A percentile compares a stretch with the other conserved stretches of the same genome.
Conservation (phyloP, 2,113 vertebrate genomes). For the Alaudala cheleensis region DNA sequence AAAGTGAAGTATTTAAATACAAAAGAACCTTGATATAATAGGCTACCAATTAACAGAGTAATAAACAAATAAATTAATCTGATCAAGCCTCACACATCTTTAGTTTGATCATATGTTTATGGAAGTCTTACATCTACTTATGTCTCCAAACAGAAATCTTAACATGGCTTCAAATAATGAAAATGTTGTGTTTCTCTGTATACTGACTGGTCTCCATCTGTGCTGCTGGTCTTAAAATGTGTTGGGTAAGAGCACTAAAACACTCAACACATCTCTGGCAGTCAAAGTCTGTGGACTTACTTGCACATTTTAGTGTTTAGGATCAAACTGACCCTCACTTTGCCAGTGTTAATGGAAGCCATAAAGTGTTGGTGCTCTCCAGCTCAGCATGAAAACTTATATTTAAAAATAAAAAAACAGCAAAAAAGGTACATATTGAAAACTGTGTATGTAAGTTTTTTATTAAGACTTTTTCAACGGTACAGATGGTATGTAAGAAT, state of each 20-base stretch:
- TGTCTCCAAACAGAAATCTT: constrained; percentile 6
- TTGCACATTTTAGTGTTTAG: constrained; percentile 11
- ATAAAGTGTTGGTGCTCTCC: constrained; percentile 14
- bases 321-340: constrained; percentile 8
- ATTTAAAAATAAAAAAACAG: neutral
- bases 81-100: neutral
- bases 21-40: neutral
- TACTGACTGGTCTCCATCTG: constrained; percentile 48
- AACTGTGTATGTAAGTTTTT: constrained; percentile 48
- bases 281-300: constrained; percentile 9
- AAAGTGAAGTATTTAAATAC: neutral
- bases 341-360: constrained; percentile 45
- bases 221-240: constrained; percentile 53
- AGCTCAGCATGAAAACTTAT: constrained; percentile 5
- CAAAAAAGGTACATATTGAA: constrained; percentile 13
- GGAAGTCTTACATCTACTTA: neutral
- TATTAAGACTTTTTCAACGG: constrained; percentile 33
- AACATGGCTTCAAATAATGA: constrained; percentile 7
- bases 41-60: neutral
- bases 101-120: neutral
- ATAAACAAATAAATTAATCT: neutral
- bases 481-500: constrained; percentile 59
- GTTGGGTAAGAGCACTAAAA: constrained; percentile 53
- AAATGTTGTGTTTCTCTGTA: constrained; percentile 8
- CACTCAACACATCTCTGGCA: constrained; percentile 46